phyloP scores from a whole-genome alignment of 2,797 vertebrate species.

The Leptodactylus fallax region DNA sequence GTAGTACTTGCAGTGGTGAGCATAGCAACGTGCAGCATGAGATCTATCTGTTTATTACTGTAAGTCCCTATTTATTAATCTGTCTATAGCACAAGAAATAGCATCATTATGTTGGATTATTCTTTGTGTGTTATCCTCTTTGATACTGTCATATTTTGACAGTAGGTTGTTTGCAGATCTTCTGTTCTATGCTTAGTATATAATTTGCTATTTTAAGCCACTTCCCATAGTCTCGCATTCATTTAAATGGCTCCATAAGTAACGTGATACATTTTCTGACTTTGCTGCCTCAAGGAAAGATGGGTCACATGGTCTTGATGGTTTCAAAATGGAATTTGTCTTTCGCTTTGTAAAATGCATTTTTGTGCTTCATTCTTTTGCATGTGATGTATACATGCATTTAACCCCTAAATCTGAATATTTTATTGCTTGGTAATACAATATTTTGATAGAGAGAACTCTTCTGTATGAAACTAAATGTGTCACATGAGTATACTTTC shows the following conservation, averaged over 20 bases:
- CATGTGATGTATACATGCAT: not conserved
- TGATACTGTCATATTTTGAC: not conserved
- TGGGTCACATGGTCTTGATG: slow-evolving; percentile 45
- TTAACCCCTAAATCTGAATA: not conserved
- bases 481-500: too few species aligned
- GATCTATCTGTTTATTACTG: too few species aligned
- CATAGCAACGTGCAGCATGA: too few species aligned
- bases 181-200: not conserved
- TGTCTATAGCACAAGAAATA: not conserved
- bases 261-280: slow-evolving; percentile 25
- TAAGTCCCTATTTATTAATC: not conserved
- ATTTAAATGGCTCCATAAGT: not conserved
- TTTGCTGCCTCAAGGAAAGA: not conserved
- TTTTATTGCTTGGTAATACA: not conserved
- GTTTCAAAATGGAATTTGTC: not conserved
- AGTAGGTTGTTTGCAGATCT: not conserved
- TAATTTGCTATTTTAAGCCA: not conserved
- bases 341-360: not conserved
- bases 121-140: not conserved
- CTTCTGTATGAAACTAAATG: too few species aligned
- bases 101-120: not conserved
- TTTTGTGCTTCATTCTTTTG: not conserved
- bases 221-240: not conserved
- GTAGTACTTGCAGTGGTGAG: too few species aligned
- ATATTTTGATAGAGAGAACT: not conserved